Conservation (phyloP, 2,888 invertebrate genomes). For the Limnephilus lunatus region DNA sequence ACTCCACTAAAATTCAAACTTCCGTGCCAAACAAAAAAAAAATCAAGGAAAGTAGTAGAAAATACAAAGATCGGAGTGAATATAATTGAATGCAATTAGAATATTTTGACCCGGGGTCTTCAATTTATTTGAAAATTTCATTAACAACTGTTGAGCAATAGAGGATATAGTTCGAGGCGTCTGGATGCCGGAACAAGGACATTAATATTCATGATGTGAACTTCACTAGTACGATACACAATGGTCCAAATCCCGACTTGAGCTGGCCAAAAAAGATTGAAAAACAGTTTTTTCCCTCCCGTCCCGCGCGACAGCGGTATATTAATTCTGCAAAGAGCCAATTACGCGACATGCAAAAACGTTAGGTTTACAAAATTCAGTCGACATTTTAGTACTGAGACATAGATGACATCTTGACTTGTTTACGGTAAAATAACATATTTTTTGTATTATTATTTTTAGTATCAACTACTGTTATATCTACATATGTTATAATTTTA, state of each 20-base stretch:
- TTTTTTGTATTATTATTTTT: too few relatives aligned
- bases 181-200: constrained; percentile 24
- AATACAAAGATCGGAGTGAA: background rate
- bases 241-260: background rate
- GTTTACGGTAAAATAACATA: too few relatives aligned
- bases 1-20: background rate
- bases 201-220: constrained; percentile 60
- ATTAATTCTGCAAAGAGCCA: too few relatives aligned
- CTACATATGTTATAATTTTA: too few relatives aligned
- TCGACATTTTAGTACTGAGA: too few relatives aligned
- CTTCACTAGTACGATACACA: constrained; percentile 16
- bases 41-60: background rate
- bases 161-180: background rate
- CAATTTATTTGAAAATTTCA: background rate
- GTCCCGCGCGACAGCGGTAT: too few relatives aligned
- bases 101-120: background rate
- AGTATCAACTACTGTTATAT: too few relatives aligned
- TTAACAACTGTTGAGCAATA: background rate
- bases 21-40: background rate
- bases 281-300: background rate
- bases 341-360: too few relatives aligned
- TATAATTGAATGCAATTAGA: background rate
- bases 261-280: background rate
- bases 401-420: too few relatives aligned
- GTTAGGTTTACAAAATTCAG: too few relatives aligned